Evolutionary conservation across 2,113 vertebrate species (phyloP).

Genomic region (Catharus minimus): DNA sequence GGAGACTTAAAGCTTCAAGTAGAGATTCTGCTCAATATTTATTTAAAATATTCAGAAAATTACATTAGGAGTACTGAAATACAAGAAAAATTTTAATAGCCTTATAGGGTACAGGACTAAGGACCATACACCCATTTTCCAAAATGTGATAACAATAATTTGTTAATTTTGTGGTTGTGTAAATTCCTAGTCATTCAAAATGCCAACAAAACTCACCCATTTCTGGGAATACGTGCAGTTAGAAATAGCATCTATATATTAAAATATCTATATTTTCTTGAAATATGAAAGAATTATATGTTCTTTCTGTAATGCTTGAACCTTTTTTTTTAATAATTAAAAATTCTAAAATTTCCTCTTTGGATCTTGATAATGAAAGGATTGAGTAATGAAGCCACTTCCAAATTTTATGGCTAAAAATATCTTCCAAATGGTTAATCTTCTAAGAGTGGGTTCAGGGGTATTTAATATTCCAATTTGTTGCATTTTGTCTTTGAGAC

Average conservation of each 20-base stretch:
- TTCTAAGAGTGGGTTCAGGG: background rate
- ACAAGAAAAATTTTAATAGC: background rate
- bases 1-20: background rate
- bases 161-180: background rate
- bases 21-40: background rate
- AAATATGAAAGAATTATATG: background rate
- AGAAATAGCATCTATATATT: background rate
- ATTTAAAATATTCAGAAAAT: background rate
- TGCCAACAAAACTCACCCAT: background rate
- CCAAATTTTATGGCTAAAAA: background rate
- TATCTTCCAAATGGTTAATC: conserved; percentile 27
- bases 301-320: background rate
- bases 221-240: background rate
- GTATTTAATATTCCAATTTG: conserved; percentile 57
- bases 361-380: background rate
- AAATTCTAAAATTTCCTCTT: background rate
- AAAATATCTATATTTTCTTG: background rate
- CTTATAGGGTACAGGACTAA: background rate
- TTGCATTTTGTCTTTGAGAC: conserved; percentile 47
- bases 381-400: conserved; percentile 15
- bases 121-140: background rate
- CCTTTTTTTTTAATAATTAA: background rate
- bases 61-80: background rate
- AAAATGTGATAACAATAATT: background rate
- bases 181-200: background rate